Evolutionary conservation across 2,888 invertebrate genomes (phyloP).

Genomic region (Bibio marci): DNA sequence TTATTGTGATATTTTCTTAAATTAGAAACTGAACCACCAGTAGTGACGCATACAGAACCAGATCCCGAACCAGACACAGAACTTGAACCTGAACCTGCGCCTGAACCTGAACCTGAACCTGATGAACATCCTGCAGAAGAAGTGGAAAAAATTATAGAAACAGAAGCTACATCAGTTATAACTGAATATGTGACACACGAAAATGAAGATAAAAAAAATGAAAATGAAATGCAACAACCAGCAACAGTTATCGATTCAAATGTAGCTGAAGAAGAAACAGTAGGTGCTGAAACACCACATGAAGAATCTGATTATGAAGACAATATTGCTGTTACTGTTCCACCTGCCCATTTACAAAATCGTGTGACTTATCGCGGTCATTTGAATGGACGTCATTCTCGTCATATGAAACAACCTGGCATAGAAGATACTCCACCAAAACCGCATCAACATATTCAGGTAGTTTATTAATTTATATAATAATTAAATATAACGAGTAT

Average conservation of each 20-base stretch:
- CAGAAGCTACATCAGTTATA: background rate
- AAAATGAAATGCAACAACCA: background rate
- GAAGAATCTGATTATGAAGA: constrained; percentile 37
- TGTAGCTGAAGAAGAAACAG: constrained; percentile 1
- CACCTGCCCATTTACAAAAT: constrained; percentile 23
- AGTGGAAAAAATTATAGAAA: background rate
- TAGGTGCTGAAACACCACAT: constrained; percentile 11
- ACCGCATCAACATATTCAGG: constrained; percentile 12
- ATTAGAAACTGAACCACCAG: background rate
- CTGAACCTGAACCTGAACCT: background rate
- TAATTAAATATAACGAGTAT: background rate
- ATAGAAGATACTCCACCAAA: constrained; percentile 29
- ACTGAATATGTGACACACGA: background rate
- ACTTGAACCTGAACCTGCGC: background rate
- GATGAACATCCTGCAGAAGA: too few species aligned
- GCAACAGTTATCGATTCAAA: background rate
- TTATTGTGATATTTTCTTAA: background rate
- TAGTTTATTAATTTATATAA: background rate
- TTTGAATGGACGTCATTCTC: constrained; percentile 12
- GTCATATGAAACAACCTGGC: constrained; percentile 29
- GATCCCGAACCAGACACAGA: background rate
- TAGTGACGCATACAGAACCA: background rate
- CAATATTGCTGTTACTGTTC: constrained; percentile 41
- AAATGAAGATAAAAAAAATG: background rate
- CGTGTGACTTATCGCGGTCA: constrained; percentile 11